Base-by-base conservation (phyloP, 2,888 invertebrate genomes). In the Cactoblastis cactorum region DNA sequence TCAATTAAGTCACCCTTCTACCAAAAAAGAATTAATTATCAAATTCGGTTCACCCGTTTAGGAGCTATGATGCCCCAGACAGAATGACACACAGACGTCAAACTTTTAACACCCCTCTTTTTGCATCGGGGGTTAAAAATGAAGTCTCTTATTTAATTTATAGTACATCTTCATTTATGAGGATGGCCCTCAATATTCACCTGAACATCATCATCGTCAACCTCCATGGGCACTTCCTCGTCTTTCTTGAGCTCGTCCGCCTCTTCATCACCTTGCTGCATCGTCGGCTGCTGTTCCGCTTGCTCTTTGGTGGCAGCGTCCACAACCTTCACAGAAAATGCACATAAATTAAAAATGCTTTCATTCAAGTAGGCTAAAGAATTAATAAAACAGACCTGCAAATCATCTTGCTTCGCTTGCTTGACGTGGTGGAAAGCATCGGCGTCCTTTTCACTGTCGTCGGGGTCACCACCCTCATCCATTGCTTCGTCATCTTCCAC, bases 251-350 rank as follows among this genome's bases (percentile, higher is more conserved):
- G 66, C 45, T 92, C 84, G 8, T 92, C 91, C 3, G 90, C 90
- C 33, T 92, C 90, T 51, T 93, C 92, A 18, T 93, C 91, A 37
- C 92, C 88, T 53, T 93, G 91, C n/a, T 92, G 91, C 4, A 93
- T 73, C 0, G 69, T 77, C 35, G 93, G 92, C 61, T 94, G 93
- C 59, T 92, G 80, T 61, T 95, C 91, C 33, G 94, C 94, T 81
- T 98, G 97, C 59, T 97, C 97, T 76, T 95, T 93, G 0, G 95
- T 95, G 0, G 95, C 95, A 46, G 93, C 93, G 62, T 95, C 95
- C 58, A 95, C 75, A 1, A 92, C 91, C 91, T 91, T 32, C 3
- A n/a, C n/a, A n/a, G n/a, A n/a, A n/a, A n/a, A n/a, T n/a, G n/a
- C n/a, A n/a, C n/a, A n/a, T n/a, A n/a, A n/a, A n/a, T n/a, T n/a